Base-by-base conservation (phyloP, 2,888 invertebrate genomes). In the Coelopa pilipes region DNA sequence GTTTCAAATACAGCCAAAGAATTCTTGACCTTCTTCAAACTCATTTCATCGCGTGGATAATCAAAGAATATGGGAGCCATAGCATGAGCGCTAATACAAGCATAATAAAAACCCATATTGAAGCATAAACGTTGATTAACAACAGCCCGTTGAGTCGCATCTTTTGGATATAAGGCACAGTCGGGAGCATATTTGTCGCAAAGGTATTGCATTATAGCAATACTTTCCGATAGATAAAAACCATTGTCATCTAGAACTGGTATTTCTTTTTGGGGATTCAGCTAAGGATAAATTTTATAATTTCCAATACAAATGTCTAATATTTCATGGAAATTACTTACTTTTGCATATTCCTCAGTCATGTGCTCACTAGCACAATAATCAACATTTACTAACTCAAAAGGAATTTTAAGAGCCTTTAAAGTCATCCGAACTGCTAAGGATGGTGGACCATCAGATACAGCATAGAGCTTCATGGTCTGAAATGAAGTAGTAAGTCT, bases 71-170 rank as follows among this genome's bases (percentile, higher is more conserved):
- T 93, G 19, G 94, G 94, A 0, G 92, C 92, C 90, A 94, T 89
- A 53, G 81, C 82, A 57, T 87, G 84, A 1, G 82, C 83, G 55
- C 83, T 81, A 80, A 94, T 92, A 79, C 90, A 90, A 46, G 91
- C 90, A 85, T 94, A 94, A 84, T 93, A 94, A 67, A 92, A 92
- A 1, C 92, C 91, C 83, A 94, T 88, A 83, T 94, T 94, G 86
- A 95, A 95, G 81, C 93, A 93, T 55, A 95, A 87, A 7, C 94
- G 90, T 79, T 94, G 94, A 86, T 96, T 95, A 3, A 96, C 92
- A 71, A 93, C 84, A 0, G 94, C 94, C 76, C 95, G 90, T 80
- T 89, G 83, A 85, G 91, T 90, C 0, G 92, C 89, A 76, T 94
- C 93, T 77, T 90, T 90, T 0, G 95, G 95, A 84, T 95, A 95